Base-by-base conservation (phyloP, 2,113 vertebrate species). In the Trematomus loennbergii region DNA sequence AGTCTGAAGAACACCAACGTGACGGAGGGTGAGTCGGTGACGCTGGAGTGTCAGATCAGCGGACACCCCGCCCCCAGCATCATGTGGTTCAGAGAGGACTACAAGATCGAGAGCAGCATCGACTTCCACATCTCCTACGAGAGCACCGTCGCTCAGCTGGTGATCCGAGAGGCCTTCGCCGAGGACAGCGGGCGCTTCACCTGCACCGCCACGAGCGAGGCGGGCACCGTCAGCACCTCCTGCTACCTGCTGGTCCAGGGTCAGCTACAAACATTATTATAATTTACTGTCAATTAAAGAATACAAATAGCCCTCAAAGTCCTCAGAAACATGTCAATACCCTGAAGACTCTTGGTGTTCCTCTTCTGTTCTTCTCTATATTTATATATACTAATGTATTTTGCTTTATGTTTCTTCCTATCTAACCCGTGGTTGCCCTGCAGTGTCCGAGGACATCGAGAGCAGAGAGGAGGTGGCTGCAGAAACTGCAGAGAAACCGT, bases 141-240 rank as follows among this genome's bases (percentile, higher is more conserved):
- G 88, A 90, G 77, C 45, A 96, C 96, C 50, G 87, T 95, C 12
- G 96, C 96, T 78, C 94, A 95, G 16, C 92, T 99, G 25, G 90
- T 97, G 78, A 99, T 99, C 82, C 97, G 98, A 0, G 98, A 99
- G 93, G 98, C 97, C 3, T 99, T 99, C 72, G 97, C 97, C 0
- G 98, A 99, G 90, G 98, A 99, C 91, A 99, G 98, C 5, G 98
- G 98, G 15, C 95, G 96, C 89, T 99, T 99, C 89, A 98, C 97
- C 20, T 99, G 98, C 88, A 99, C 96, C 1, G 97, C 97, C 22
- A 97, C 97, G 12, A 99, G 95, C 0, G 96, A 96, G 84, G 97
- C 97, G n/a, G 98, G 97, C 55, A 98, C 96, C 0, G 92, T 97
- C 88, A 98, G 96, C 95, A 98, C 97, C 12, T 99, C 98, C 80